Base-by-base conservation (phyloP, 2,113 vertebrate genomes). In the Hemibagrus wyckioides region DNA sequence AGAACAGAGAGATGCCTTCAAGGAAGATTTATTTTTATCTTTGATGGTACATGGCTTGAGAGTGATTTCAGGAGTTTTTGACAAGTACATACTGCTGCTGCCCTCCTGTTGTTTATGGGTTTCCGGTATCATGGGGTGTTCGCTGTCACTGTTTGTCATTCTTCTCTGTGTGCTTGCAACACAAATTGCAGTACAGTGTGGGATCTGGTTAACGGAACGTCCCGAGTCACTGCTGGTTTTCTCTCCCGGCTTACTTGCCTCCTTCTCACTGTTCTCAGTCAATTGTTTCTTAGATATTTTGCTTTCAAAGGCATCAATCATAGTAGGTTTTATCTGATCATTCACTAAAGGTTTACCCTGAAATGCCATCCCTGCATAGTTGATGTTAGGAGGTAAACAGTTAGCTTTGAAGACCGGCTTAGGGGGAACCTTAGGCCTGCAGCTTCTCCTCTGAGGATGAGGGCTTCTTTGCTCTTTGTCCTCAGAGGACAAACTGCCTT, bases 401-500 rank as follows among this genome's bases (percentile, higher is more conserved):
- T 87, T 89, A 80, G 89, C 90, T 91, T 87, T 94, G 81, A 91
- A 91, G 89, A 84, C 15, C 77, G 88, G 90, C 48, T 91, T 91
- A 28, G 90, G 90, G 54, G 89, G 89, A 80, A 91, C 88, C 67
- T 90, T 91, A 80, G 90, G 90, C n/a, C 82, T 44, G 57, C 30
- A 79, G 15, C 54, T 84, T 61, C 87, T 90, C 5, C 56, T 50
- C 21, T 90, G 90, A 65, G 87, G 87, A 63, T 89, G 89, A 82
- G 89, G 23, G 61, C 44, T 90, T 82, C 30, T 21, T 61, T 95
- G 93, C 59, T 56, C 84, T 90, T 85, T 92, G 21, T 94, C 91
- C 50, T 96, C 95, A 0, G 94, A 94, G 15, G 94, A 95, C 91
- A 94, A 77, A 89, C 93, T 95, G 87, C 91, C 91, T 91, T 97